Evolutionary conservation across 2,888 invertebrate genomes (phyloP).

Genomic region (Aporophyla nigra): DNA sequence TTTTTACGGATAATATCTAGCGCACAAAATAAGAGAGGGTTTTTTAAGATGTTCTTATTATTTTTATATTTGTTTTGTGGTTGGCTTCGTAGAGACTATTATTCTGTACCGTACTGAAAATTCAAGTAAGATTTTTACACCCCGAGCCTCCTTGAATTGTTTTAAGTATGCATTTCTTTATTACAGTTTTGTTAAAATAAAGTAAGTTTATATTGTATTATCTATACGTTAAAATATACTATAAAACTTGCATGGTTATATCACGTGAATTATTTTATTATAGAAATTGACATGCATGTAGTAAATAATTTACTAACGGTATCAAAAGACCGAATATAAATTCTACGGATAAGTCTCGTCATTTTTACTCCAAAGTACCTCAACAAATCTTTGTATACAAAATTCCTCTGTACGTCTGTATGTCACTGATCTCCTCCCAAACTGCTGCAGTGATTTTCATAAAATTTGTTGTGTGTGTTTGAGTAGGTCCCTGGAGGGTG

Average conservation of each 20-base stretch:
- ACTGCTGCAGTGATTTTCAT: too few relatives aligned
- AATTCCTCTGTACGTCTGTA: too few relatives aligned
- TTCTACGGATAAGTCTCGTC: neutral
- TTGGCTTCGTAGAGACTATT: neutral
- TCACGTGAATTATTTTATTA: neutral
- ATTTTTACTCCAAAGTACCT: neutral
- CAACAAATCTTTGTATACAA: neutral
- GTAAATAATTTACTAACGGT: neutral
- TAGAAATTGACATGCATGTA: neutral
- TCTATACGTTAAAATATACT: too few relatives aligned
- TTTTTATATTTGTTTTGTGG: conserved; percentile 29
- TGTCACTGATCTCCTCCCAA: too few relatives aligned
- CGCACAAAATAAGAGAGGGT: conserved; percentile 37
- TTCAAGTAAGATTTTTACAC: neutral
- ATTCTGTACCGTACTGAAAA: conserved; percentile 4
- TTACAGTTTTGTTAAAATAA: neutral
- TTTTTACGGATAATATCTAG: conserved; percentile 58
- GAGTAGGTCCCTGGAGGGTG: too few relatives aligned
- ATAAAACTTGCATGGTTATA: neutral
- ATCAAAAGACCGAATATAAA: neutral
- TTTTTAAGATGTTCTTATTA: conserved; percentile 46
- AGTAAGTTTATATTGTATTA: neutral
- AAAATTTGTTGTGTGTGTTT: too few relatives aligned
- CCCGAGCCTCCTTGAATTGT: neutral
- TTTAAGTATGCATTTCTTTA: neutral